phyloP scores from a whole-genome alignment of 2,113 vertebrate species.

The Dicaeum eximium region DNA sequence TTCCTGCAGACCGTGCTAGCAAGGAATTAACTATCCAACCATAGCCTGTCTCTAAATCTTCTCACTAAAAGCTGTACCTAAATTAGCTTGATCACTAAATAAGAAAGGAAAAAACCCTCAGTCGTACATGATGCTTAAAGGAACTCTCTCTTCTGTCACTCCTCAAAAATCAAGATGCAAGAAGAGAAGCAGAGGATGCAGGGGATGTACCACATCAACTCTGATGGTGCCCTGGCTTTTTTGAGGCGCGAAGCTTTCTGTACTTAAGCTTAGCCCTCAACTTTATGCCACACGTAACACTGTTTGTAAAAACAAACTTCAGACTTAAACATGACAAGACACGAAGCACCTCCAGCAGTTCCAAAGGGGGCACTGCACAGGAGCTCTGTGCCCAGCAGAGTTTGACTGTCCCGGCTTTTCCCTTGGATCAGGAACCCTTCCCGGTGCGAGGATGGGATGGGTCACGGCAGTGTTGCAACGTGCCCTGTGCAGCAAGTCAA shows the following conservation, averaged over 20 bases:
- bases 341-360: not conserved
- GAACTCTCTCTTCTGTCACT: not conserved
- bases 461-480: not conserved
- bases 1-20: not conserved
- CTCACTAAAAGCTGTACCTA: not conserved
- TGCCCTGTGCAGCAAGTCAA: not conserved
- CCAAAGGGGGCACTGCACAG: not conserved
- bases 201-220: not conserved
- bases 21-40: not conserved
- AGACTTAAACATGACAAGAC: not conserved
- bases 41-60: not conserved
- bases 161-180: not conserved
- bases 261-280: not conserved
- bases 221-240: not conserved
- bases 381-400: not conserved
- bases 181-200: not conserved
- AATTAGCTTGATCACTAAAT: not conserved
- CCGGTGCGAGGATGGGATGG: not conserved
- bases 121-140: not conserved
- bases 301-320: not conserved
- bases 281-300: not conserved
- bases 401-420: not conserved
- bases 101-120: not conserved
- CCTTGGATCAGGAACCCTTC: not conserved
- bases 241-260: rapidly evolving